Percentiles rank a stretch among this genome's conserved stretches.
Evolutionary conservation across 2,888 invertebrate genomes (phyloP).

Genomic region (Papilio gigon): DNA sequence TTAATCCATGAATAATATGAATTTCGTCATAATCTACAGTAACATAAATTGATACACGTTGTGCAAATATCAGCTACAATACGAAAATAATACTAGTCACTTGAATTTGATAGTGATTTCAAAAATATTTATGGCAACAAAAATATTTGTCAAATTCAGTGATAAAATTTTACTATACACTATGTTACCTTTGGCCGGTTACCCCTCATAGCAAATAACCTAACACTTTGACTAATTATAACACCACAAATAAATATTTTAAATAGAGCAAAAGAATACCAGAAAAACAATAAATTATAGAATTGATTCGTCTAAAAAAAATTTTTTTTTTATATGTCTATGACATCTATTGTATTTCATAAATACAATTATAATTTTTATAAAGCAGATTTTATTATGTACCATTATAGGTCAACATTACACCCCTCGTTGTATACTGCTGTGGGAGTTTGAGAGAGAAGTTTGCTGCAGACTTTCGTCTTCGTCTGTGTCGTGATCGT

Average conservation of each 20-base stretch:
- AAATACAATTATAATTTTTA: conserved; percentile 38
- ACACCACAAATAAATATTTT: background rate
- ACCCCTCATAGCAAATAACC: conserved; percentile 16
- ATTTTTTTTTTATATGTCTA: conserved; percentile 22
- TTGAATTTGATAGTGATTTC: background rate
- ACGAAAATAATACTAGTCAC: background rate
- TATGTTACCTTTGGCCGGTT: conserved; percentile 20
- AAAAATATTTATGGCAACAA: conserved; percentile 1
- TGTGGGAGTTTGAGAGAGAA: conserved; percentile 71
- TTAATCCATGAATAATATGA: background rate
- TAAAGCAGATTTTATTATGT: conserved; percentile 8
- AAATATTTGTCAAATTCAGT: background rate
- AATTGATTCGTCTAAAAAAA: background rate
- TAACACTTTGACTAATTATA: conserved; percentile 23
- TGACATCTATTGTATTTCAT: conserved; percentile 26
- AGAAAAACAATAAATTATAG: background rate
- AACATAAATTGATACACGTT: background rate
- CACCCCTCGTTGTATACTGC: conserved; percentile 71
- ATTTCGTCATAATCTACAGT: background rate
- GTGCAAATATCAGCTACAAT: background rate
- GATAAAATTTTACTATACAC: background rate
- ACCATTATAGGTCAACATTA: conserved; percentile 46
- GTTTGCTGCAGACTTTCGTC: conserved; percentile 73
- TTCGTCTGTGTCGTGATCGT: conserved; percentile 92
- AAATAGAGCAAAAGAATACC: background rate